Percentiles rank a stretch among this genome's conserved stretches.
Conservation (phyloP, 1,140 invertebrate genomes). For the Chelonus insularis region DNA sequence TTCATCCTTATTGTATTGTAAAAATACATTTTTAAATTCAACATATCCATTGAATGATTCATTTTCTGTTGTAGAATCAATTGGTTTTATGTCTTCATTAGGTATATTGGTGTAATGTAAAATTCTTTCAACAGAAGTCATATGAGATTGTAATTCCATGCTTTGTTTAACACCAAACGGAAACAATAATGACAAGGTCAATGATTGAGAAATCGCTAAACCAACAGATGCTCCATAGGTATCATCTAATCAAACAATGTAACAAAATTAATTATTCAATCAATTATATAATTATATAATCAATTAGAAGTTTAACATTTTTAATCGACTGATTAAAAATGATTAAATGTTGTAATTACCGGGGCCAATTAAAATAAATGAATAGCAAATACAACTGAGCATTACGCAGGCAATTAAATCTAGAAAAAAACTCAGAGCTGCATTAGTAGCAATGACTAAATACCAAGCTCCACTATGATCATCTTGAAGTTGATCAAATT, state of each 20-base stretch:
- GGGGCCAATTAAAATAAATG: slow-evolving; percentile 51
- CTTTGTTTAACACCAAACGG: slow-evolving; percentile 83
- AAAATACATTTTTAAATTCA: slow-evolving; percentile 65
- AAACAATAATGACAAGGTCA: slow-evolving; percentile 78
- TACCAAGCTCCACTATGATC: slow-evolving; percentile 69
- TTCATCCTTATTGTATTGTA: slow-evolving; percentile 68
- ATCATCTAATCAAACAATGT: slow-evolving; percentile 38
- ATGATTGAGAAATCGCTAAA: slow-evolving; percentile 80
- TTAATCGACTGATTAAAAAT: too few relatives aligned
- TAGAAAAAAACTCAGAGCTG: slow-evolving; percentile 59
- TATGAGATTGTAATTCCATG: slow-evolving; percentile 72
- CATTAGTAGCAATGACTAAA: slow-evolving; percentile 62
- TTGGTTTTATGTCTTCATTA: slow-evolving; percentile 59
- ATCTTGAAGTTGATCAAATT: slow-evolving; percentile 71
- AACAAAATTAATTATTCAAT: too few relatives aligned
- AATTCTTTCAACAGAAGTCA: slow-evolving; percentile 82
- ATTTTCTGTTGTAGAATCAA: slow-evolving; percentile 45
- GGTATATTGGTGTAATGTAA: slow-evolving; percentile 74
- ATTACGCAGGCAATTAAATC: slow-evolving; percentile 44
- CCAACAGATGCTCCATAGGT: slow-evolving; percentile 70
- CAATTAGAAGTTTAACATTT: too few relatives aligned
- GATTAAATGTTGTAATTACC: too few relatives aligned
- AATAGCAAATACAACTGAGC: slow-evolving; percentile 42
- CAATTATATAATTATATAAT: too few relatives aligned
- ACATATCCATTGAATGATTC: slow-evolving; percentile 58